These are phyloP conservation scores for Nanger granti DNA, from an alignment of 2,113 vertebrate genomes.

Conservation along the genomic window DNA sequence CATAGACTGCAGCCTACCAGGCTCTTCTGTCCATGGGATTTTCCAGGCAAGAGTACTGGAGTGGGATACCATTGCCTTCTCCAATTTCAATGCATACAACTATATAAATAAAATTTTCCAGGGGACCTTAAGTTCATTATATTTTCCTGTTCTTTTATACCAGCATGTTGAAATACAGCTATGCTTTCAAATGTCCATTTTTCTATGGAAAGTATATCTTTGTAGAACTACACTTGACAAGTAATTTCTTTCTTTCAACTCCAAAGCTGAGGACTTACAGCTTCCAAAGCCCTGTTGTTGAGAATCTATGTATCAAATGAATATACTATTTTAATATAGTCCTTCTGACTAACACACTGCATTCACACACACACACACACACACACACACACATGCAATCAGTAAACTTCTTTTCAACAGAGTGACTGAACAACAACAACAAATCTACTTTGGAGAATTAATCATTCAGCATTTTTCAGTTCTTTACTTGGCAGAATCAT, in stretches of 20 bases:
- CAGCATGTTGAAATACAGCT: not conserved
- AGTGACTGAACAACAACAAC: not conserved
- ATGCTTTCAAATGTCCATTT: not conserved
- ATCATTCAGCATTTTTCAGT: not conserved
- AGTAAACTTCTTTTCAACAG: not conserved
- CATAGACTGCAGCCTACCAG: too few relatives aligned
- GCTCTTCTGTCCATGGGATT: too few relatives aligned
- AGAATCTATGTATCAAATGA: not conserved
- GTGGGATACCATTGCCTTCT: too few relatives aligned
- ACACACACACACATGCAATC: not conserved
- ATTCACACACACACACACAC: not conserved
- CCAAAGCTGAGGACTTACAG: not conserved
- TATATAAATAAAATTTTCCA: not conserved
- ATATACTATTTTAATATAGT: not conserved
- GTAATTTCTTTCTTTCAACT: not conserved
- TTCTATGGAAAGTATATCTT: not conserved
- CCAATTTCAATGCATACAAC: not conserved
- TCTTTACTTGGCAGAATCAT: not conserved
- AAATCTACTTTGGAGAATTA: not conserved
- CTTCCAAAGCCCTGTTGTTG: not conserved
- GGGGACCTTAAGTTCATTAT: not conserved
- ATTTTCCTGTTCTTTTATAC: not conserved
- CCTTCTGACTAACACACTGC: not conserved
- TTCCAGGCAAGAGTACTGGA: too few relatives aligned
- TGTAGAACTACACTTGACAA: not conserved